Conservation (phyloP, 2,888 invertebrate species). For the Cremastobaeus sp. region DNA sequence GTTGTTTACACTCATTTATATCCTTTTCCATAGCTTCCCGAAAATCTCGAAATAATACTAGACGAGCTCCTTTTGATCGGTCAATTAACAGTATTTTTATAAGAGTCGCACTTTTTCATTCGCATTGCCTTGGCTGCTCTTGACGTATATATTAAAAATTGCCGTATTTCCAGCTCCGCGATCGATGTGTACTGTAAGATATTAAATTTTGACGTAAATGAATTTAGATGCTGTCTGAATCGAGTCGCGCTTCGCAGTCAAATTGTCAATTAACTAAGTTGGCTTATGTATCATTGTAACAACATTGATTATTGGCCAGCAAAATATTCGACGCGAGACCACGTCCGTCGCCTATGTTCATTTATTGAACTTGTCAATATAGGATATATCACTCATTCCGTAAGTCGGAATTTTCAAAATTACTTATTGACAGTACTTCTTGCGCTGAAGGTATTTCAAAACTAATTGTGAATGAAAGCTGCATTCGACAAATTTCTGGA, state of each 20-base stretch:
- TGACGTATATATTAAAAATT: slow-evolving; percentile 24
- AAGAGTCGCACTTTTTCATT: no score
- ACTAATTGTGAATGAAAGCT: slow-evolving; percentile 8
- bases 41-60: slow-evolving; percentile 17
- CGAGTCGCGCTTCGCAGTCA: slow-evolving; percentile 48
- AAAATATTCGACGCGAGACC: slow-evolving; percentile 43
- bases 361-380: slow-evolving; percentile 29
- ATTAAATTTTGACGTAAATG: slow-evolving; percentile 46
- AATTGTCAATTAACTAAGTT: slow-evolving; percentile 56
- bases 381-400: slow-evolving; percentile 23
- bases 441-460: slow-evolving; percentile 1
- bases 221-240: slow-evolving; percentile 53
- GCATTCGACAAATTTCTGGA: no score
- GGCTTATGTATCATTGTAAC: slow-evolving; percentile 54
- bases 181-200: slow-evolving; percentile 40
- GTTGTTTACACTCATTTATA: slow-evolving; percentile 59
- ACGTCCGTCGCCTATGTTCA: slow-evolving; percentile 42
- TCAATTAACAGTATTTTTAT: no score
- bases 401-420: slow-evolving; percentile 26
- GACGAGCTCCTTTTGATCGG: not conserved
- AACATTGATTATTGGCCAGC: slow-evolving; percentile 45
- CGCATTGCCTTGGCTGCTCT: no score
- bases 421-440: slow-evolving; percentile 9
- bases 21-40: slow-evolving; percentile 20
- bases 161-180: not conserved